Conservation (phyloP, 2,888 invertebrate genomes). For the Diploptera punctata region DNA sequence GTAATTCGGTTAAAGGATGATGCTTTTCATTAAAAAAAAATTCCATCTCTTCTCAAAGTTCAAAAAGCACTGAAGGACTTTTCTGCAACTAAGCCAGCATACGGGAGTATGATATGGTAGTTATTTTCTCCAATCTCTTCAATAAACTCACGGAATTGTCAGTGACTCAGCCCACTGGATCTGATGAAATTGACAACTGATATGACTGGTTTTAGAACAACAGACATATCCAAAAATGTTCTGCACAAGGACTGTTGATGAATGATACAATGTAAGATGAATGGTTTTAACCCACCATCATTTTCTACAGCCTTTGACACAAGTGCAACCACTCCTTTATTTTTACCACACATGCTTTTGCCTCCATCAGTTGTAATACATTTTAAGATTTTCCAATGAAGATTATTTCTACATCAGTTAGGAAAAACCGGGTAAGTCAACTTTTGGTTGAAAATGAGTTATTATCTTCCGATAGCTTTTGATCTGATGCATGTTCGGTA, state of each 20-base stretch:
- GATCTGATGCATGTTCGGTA: too few species aligned
- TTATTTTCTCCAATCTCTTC: conserved; percentile 48
- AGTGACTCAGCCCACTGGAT: conserved; percentile 21
- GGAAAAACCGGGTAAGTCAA: too few species aligned
- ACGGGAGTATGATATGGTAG: conserved; percentile 44
- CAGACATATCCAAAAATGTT: conserved; percentile 50
- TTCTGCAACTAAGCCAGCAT: conserved; percentile 44
- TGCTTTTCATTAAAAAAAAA: conserved; percentile 45
- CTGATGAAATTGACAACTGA: conserved; percentile 49
- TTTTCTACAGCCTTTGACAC: conserved; percentile 48
- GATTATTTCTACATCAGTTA: too few species aligned
- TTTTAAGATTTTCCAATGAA: too few species aligned
- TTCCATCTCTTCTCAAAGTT: conserved; percentile 44
- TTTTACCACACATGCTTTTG: conserved; percentile 32
- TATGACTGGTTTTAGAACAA: conserved; percentile 49
- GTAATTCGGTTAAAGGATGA: conserved; percentile 44
- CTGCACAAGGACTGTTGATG: conserved; percentile 40
- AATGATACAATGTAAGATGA: conserved; percentile 49
- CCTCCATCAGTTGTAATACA: too few species aligned
- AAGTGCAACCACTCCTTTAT: conserved; percentile 45
- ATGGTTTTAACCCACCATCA: conserved; percentile 48
- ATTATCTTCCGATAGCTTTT: too few species aligned
- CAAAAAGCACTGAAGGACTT: conserved; percentile 44
- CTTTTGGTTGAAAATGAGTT: too few species aligned
- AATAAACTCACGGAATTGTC: conserved; percentile 46